Evolutionary conservation across 2,888 invertebrate genomes (phyloP), one percentile per base, ranked within the genome.

Genomic region (Leucoptera coffeella): DNA sequence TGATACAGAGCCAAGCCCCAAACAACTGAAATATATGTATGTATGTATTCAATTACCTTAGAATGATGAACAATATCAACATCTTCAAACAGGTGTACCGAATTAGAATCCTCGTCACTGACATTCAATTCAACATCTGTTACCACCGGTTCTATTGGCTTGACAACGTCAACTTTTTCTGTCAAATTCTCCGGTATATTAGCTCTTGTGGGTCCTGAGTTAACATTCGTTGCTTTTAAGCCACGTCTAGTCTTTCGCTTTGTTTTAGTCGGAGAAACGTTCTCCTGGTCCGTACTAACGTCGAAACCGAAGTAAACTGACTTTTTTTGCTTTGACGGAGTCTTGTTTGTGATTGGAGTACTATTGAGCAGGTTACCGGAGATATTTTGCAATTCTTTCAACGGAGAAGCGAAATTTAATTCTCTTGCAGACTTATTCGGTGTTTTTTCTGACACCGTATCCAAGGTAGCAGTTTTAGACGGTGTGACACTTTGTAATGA

Each of bases 31-130:
- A n/a, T n/a, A n/a, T n/a, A n/a, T n/a, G n/a, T n/a, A n/a, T n/a
- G n/a, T n/a, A n/a, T n/a, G n/a, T n/a, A n/a, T n/a, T 25, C n/a
- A 30, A 26, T 36, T 45, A 67, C 67, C 61, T 69, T 64, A 14
- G 50, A 35, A 44, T 64, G 54, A 45, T 65, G 61, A 22, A 61
- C 38, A 29, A 62, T 15, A 38, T 62, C 65, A 38, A 69, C 48
- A 41, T 69, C 67, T 40, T 69, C 65, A 55, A 69, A 69, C 33
- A 69, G 43, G 41, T 62, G 62, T 2, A 67, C 55, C 21, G 64
- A 62, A 32, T 61, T 58, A 26, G 50, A 50, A 35, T 53, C 37
- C 8, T 23, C 25, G 12, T 22, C 28, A 3, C 32, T 11, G 23
- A 39, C 34, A 31, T 41, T 38, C 12, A 35, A 25, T 22, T 32